Base-by-base conservation (phyloP, 1,140 invertebrate genomes). In the Choristoneura fumiferana region DNA sequence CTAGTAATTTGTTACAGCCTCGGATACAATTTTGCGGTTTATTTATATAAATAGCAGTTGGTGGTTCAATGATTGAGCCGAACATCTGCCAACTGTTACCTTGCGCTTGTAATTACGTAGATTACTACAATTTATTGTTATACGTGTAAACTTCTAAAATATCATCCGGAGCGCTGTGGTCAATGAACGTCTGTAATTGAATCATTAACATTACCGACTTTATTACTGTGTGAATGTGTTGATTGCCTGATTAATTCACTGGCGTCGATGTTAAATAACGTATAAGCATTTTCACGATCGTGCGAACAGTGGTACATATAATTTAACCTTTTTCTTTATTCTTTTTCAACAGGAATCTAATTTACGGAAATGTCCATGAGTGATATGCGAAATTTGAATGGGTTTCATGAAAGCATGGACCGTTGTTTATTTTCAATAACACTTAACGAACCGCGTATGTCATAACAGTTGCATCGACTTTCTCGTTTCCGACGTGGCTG, bases 391-490 rank as follows among this genome's bases (percentile, higher is more conserved):
- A 73, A 69, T 61, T 60, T 66, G 70, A 77, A 77, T 75, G 74
- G 74, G 65, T 65, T 78, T 78, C 68, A 73, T 78, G 78, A 73
- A 69, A 60, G 63, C 67, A 58, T 60, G 29, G 34, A 14, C 61
- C 60, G 59, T 74, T 83, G 76, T 84, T 87, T 82, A 81, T 81
- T 81, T 84, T 84, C 71, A 75, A 80, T 73, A 76, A 73, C 73
- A 78, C 69, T 77, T 78, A 79, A 78, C 78, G 77, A 77, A 84
- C 68, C 76, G 77, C 77, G 81, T 81, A 83, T 84, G 84, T 82
- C 81, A 85, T 85, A 86, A 84, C 84, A 87, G 84, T 84, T 87
- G 82, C 80, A 76, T 69, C 72, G 72, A 73, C 76, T 87, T 82
- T 83, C 81, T 76, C 77, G 70, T 79, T 81, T 80, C 81, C 79